Evolutionary conservation across 30 jellyfish, hydroid and myxozoan genomes (phyloP), one percentile per base, ranked within the genome.

Genomic region (Aurelia sp.): DNA sequence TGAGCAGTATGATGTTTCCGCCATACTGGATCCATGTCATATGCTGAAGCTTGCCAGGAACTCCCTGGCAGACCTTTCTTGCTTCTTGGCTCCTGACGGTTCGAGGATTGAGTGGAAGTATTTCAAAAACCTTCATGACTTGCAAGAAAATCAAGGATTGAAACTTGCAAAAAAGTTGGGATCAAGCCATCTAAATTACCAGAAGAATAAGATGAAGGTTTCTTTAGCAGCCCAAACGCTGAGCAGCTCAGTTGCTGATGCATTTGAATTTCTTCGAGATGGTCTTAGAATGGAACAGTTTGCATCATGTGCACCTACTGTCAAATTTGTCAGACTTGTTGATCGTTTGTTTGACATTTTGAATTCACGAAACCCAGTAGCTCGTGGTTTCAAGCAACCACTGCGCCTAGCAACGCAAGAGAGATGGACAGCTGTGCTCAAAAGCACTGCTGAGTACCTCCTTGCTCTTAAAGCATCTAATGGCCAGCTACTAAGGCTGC

Each of bases 181-280:
- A 17, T 4, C 52, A 13, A 57, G 21, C 44, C 87, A 82, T 71
- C 47, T 82, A 15, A 48, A 69, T 51, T 82, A 78, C 79, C 63
- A 78, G 20, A 40, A 13, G 91, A 73, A 81, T 55, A 81, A 81
- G 31, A 81, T 81, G 91, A 81, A 81, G 15, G 85, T 81, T n/a
- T 31, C 18, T 13, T 4, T 31, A 50, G 86, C 86, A 51, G 79
- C 86, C 20, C 86, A 17, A 44, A 78, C 89, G 3, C n/a, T 78
- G 41, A 78, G 83, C 51, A 22, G 67, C 5, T 78, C 89, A 58
- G 67, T 78, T 13, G 81, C 79, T 11, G 35, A 82, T 59, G 87
- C 92, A 27, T 15, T 82, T 47, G 92, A 50, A 15, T 82, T 68
- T 61, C 62, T 68, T 6, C 66, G 33, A 27, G 33, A 27, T 27